Base-by-base conservation (phyloP, 92 coral and sea anemone genomes). In the Porites lobata region DNA sequence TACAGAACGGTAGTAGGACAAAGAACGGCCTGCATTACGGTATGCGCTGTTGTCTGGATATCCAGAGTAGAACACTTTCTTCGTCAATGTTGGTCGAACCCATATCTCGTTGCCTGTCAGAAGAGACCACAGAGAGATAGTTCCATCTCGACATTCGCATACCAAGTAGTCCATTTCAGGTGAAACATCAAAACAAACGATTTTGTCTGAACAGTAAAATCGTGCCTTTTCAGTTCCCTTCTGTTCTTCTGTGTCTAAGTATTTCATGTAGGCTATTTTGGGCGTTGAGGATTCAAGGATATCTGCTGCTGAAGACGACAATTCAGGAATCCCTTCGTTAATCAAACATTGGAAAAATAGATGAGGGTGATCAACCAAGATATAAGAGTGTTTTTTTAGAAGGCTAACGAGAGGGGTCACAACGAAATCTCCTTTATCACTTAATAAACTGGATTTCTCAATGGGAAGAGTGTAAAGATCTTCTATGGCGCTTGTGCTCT, bases 81-180 rank as follows among this genome's bases (percentile, higher is more conserved):
- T 26, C 32, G 32, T 26, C 32, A 26, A 26, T 26, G 32, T 26
- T 0, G 3, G 32, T 13, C 76, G 65, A 22, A 7, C 50, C 76
- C 85, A 81, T 68, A 68, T 66, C 1, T 0, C 18, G 67, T 67
- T 81, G 0, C 76, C 67, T 8, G 85, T 81, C 29, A 24, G 15
- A 53, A 81, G 69, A 52, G 69, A 81, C 85, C 85, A 81, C 76
- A 81, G 12, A 54, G 69, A 54, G 15, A 81, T 21, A 52, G 58
- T 81, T 68, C 17, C 76, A 69, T 81, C 85, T 3, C 76, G 68
- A 29, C 85, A 81, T 17, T 81, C 67, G 1, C 85, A 81, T 9
- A 81, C 85, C 68, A 81, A 53, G 29, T 52, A 67, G n/a, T 68
- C 67, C 85, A 81, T 24, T 7, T 81, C 66, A 81, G 85, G 68